These are phyloP conservation scores for Calephelis virginiensis DNA, from an alignment of 1,140 invertebrate species.

Conservation along the genomic window DNA sequence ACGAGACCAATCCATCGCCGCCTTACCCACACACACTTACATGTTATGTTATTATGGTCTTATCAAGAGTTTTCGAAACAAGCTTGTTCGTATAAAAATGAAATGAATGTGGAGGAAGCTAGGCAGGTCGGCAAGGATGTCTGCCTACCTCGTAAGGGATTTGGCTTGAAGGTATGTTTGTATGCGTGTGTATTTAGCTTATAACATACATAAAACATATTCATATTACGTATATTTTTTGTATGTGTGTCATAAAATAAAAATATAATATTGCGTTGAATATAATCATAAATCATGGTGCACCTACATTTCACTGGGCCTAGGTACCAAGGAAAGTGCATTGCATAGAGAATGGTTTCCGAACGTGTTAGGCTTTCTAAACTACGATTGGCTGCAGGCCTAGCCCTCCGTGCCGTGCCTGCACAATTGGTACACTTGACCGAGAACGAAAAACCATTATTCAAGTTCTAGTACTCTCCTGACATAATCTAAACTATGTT, in stretches of 20 bases:
- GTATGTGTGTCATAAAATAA: background rate
- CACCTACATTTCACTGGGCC: constrained; percentile 41
- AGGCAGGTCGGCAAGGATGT: no score
- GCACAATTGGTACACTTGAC: constrained; percentile 42
- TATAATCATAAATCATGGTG: constrained; percentile 48
- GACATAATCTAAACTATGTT: constrained; percentile 69
- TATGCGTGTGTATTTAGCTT: no score
- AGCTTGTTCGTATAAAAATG: no score
- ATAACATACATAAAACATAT: no score
- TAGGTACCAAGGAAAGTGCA: constrained; percentile 50
- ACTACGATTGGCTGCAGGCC: constrained; percentile 31
- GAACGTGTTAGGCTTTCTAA: constrained; percentile 55
- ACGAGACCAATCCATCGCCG: no score
- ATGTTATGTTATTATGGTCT: no score
- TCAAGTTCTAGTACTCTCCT: constrained; percentile 71
- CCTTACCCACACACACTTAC: no score
- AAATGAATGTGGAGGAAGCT: no score
- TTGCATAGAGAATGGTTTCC: constrained; percentile 60
- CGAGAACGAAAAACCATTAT: constrained; percentile 58
- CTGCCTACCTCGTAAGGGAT: no score
- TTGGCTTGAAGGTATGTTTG: no score
- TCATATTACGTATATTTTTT: background rate
- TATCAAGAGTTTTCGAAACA: no score
- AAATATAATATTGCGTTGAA: constrained; percentile 5
- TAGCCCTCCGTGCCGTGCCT: constrained; percentile 29